Conservation (phyloP, 2,113 vertebrate species). For the Malaclemys terrapin region DNA sequence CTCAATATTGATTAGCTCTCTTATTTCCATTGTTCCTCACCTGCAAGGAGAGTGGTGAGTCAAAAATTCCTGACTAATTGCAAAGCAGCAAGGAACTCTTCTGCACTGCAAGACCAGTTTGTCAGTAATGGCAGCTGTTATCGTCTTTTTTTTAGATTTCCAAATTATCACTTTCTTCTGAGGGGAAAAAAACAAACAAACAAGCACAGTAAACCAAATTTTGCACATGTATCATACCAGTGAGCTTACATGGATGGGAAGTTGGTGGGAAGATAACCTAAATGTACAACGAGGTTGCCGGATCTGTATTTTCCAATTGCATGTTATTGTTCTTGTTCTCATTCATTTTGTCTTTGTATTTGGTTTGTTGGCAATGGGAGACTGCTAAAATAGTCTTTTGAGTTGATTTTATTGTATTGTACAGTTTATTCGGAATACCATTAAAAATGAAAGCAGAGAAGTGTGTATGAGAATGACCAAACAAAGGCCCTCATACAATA, state of each 20-base stretch:
- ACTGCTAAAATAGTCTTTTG: constrained; percentile 8
- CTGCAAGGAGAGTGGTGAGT: not conserved
- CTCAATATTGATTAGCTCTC: not conserved
- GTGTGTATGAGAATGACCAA: not conserved
- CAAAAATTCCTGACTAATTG: constrained; percentile 1
- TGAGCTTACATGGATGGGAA: not conserved
- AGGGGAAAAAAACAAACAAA: not conserved
- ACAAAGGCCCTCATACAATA: not conserved
- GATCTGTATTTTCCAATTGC: not conserved
- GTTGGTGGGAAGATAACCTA: not conserved
- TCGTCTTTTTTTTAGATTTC: not conserved
- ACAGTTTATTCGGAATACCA: constrained; percentile 21
- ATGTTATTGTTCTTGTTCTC: not conserved
- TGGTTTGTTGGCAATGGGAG: not conserved
- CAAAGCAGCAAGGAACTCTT: not conserved
- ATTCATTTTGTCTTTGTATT: constrained; percentile 12
- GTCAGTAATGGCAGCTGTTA: not conserved
- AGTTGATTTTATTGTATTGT: not conserved
- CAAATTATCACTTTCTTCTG: not conserved
- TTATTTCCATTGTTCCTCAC: not conserved
- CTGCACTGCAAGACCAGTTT: not conserved
- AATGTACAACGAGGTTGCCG: not conserved
- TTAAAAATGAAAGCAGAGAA: constrained; percentile 2
- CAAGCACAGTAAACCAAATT: not conserved
- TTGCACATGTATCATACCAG: not conserved